Conservation (phyloP, 1,140 invertebrate species). For the Semibalanus balanoides region DNA sequence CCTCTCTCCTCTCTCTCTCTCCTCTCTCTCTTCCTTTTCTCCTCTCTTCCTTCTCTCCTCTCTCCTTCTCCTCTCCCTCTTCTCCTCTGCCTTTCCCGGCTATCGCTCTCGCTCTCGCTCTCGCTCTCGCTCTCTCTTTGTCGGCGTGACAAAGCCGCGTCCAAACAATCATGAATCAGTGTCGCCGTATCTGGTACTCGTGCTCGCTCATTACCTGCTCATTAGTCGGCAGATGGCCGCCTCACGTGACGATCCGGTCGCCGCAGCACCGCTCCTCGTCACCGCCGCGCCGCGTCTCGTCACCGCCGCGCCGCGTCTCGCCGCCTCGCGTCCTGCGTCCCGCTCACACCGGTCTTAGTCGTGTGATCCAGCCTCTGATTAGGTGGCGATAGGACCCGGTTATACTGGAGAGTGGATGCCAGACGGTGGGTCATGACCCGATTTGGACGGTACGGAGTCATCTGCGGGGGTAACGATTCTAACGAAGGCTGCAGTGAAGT, state of each 20-base stretch:
- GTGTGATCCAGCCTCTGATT: too few species aligned
- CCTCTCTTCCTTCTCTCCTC: not conserved
- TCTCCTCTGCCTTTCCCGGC: not conserved
- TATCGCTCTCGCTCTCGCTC: not conserved
- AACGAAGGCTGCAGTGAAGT: too few species aligned
- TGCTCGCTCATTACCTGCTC: not conserved
- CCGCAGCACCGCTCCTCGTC: not conserved
- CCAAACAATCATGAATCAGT: not conserved
- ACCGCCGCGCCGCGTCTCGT: not conserved
- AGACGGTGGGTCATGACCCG: too few species aligned
- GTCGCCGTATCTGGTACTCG: not conserved
- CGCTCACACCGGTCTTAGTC: too few species aligned
- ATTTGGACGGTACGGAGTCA: too few species aligned
- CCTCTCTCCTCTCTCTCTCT: not conserved
- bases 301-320: not conserved
- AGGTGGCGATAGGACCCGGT: too few species aligned
- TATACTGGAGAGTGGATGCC: too few species aligned
- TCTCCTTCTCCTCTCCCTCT: not conserved
- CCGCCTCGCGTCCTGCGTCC: not conserved
- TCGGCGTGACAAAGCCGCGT: too few species aligned
- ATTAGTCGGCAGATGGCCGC: not conserved
- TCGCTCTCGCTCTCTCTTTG: not conserved
- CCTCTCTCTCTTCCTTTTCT: not conserved
- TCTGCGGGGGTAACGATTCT: too few species aligned
- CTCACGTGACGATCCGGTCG: not conserved